Conservation (phyloP, 2,888 invertebrate species). For the Boloria euphrosyne region DNA sequence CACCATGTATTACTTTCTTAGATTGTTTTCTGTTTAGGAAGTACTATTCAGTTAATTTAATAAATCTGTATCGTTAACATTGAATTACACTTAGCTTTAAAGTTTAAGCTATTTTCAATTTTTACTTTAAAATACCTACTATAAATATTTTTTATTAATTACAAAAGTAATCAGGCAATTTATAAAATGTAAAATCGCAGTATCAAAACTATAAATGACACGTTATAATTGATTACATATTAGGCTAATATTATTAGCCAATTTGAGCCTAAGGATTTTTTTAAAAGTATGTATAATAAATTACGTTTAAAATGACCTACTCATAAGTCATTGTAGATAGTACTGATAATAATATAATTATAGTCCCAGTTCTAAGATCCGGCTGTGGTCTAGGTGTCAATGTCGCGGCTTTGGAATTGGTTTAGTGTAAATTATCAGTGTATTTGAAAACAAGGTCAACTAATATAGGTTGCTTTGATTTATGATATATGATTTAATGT, state of each 20-base stretch:
- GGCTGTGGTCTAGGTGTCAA: conserved; percentile 70
- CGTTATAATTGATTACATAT: too few relatives aligned
- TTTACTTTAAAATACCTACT: too few relatives aligned
- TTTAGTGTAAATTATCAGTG: conserved; percentile 20
- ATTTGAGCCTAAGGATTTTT: too few relatives aligned
- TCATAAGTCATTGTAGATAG: not conserved
- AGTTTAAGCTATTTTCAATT: too few relatives aligned
- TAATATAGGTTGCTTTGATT: not conserved
- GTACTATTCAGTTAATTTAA: too few relatives aligned
- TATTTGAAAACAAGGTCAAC: conserved; percentile 14
- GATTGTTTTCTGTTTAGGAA: not conserved
- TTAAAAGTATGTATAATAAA: conserved; percentile 15
- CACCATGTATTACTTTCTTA: not conserved
- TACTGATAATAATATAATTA: conserved; percentile 25
- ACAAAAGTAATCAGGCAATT: too few relatives aligned
- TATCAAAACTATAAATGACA: too few relatives aligned
- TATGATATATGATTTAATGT: not conserved
- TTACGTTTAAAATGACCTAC: not conserved
- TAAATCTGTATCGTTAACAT: too few relatives aligned
- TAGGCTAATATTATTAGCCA: too few relatives aligned
- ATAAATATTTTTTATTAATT: too few relatives aligned
- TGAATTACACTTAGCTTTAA: too few relatives aligned
- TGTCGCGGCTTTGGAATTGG: conserved; percentile 52
- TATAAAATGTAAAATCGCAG: too few relatives aligned
- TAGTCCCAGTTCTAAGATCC: conserved; percentile 60